Base-by-base conservation (phyloP, 2,888 invertebrate genomes). In the Athripsodes cinereus region DNA sequence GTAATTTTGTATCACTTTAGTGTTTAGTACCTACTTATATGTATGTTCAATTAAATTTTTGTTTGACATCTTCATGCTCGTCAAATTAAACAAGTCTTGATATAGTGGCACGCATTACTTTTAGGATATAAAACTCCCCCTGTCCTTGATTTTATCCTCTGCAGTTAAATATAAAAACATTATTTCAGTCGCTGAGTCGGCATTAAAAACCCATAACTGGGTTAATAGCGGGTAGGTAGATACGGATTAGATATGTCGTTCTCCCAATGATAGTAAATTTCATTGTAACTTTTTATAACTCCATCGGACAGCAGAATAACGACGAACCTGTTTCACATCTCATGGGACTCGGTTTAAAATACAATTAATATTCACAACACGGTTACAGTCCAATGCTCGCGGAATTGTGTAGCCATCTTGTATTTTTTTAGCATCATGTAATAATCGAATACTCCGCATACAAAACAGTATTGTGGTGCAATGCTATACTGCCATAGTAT, bases 301-400 rank as follows among this genome's bases (percentile, higher is more conserved):
- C 34, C 53, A 53, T 50, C 50, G 26, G 40, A 40, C 40, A 40
- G 2, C 13, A 40, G 40, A 26, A 21, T 50, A 19, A 21, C 48
- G 48, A 44, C 46, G 53, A 26, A 49, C 34, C 49, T 40, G 2
- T 40, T 13, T 13, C 40, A n/a, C 40, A 56, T 19, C 56, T 26
- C 26, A 18, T 53, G 46, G 26, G 49, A 16, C 31, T 55, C 52
- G 46, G 52, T 56, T 56, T 50, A 47, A 53, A 40, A 40, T 40
- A 19, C 49, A 56, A 53, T 58, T 55, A 61, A 58, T 58, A 62
- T 62, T 62, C 62, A 57, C 48, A 26, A 40, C 57, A 59, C 57
- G 62, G 35, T 19, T 53, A 26, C 53, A 46, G 59, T 53, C 56
- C 59, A 46, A 53, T 56, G 52, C 56, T 61, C 55, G 62, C 59